These are phyloP conservation scores for Hypothenemus hampei DNA, from an alignment of 1,140 invertebrate genomes.

Conservation along the genomic window DNA sequence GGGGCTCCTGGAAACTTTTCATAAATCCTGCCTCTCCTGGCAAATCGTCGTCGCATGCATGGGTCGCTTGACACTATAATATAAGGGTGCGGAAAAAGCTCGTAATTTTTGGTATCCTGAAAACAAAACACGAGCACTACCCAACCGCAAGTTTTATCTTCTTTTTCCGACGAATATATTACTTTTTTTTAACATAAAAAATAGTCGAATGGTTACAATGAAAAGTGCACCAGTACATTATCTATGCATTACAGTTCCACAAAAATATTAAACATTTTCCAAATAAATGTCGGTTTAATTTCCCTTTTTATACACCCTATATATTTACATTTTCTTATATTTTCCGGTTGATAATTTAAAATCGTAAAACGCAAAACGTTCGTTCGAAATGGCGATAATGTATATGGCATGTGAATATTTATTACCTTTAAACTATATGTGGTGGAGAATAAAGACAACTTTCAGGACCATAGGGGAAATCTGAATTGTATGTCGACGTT, in stretches of 20 bases:
- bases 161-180: constrained; percentile 11
- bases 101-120: constrained; percentile 24
- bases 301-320: constrained; percentile 10
- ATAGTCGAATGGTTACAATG: too few relatives aligned
- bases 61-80: constrained; percentile 27
- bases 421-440: constrained; percentile 16
- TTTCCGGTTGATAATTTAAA: constrained; percentile 22
- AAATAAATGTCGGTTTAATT: too few relatives aligned
- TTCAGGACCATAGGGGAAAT: background rate
- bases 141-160: constrained; percentile 8
- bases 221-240: too few relatives aligned
- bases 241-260: too few relatives aligned
- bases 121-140: constrained; percentile 28
- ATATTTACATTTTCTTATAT: constrained; percentile 23
- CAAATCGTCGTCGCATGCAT: constrained; percentile 5
- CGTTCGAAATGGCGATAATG: constrained; percentile 15
- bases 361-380: constrained; percentile 18
- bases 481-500: constrained; percentile 15
- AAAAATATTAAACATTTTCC: too few relatives aligned
- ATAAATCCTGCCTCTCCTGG: constrained; percentile 26
- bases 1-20: constrained; percentile 22
- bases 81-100: constrained; percentile 28
- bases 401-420: constrained; percentile 28
- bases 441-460: background rate
- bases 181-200: constrained; percentile 25